Evolutionary conservation across 2,888 invertebrate species (phyloP).

Genomic region (Scaptomyza reducta): DNA sequence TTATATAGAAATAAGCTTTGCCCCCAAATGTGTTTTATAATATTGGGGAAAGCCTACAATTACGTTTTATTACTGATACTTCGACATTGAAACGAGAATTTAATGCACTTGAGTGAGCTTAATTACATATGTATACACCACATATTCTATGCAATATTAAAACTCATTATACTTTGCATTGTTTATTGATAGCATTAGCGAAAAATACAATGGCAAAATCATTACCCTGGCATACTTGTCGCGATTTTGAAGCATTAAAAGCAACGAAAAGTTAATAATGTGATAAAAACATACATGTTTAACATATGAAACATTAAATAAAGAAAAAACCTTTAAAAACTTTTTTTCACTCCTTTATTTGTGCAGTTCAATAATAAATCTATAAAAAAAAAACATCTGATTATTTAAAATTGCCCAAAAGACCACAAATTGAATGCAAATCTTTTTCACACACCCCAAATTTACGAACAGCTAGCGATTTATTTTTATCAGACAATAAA

Average conservation of each 20-base stretch:
- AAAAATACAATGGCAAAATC: not conserved
- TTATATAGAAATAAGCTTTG: conserved; percentile 2
- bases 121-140: not conserved
- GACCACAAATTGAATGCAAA: not conserved
- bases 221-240: not conserved
- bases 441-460: not conserved
- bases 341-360: not conserved
- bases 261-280: too few species aligned
- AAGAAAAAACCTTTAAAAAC: too few species aligned
- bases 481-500: conserved; percentile 8
- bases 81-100: not conserved
- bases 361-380: not conserved
- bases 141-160: not conserved
- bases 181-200: not conserved
- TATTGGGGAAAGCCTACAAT: not conserved
- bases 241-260: too few species aligned
- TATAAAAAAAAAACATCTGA: not conserved
- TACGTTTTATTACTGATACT: not conserved
- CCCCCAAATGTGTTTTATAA: conserved; percentile 4
- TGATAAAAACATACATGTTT: too few species aligned
- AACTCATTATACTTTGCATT: not conserved
- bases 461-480: not conserved
- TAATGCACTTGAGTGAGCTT: not conserved
- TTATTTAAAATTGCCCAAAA: not conserved
- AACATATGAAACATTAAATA: too few species aligned